phyloP scores from a whole-genome alignment of 2,888 invertebrate species.

The Neuroscelio doddi region DNA sequence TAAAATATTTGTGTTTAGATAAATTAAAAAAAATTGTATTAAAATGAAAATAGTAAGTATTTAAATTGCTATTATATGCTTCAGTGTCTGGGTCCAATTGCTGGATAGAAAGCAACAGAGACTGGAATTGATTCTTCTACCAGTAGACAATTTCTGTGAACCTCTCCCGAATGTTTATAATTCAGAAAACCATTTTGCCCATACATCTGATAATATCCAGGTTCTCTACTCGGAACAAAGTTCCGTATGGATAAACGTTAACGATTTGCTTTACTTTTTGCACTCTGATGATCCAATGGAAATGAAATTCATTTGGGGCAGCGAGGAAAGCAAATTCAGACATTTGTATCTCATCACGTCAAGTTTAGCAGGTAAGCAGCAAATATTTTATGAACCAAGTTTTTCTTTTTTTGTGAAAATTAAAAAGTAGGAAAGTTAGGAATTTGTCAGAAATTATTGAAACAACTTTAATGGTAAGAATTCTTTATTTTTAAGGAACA shows the following conservation, averaged over 20 bases:
- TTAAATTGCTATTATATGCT: too few species aligned
- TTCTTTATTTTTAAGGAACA: constrained; percentile 68
- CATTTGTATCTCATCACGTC: constrained; percentile 89
- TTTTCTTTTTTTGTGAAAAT: neutral
- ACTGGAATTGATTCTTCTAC: constrained; percentile 87
- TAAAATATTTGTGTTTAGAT: too few species aligned
- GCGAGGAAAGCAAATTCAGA: constrained; percentile 91
- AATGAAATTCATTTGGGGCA: constrained; percentile 89
- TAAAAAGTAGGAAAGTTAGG: neutral
- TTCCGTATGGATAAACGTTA: constrained; percentile 95
- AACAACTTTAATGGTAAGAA: neutral
- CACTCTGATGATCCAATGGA: constrained; percentile 75
- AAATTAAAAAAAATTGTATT: too few species aligned
- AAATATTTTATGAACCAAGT: constrained; percentile 12
- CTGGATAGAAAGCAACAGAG: constrained; percentile 90
- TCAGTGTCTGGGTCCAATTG: constrained; percentile 94
- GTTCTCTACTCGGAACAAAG: constrained; percentile 77
- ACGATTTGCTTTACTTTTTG: constrained; percentile 90
- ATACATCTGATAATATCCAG: constrained; percentile 73
- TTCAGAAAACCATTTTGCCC: constrained; percentile 69
- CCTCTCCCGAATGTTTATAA: constrained; percentile 75
- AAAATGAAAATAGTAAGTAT: too few species aligned
- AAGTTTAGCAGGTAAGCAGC: constrained; percentile 68
- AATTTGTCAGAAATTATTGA: neutral
- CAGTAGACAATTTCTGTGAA: constrained; percentile 83